Evolutionary conservation across 1,140 invertebrate species (phyloP), one percentile per base, ranked within the genome.

Genomic region (Diabrotica undecimpunctata): DNA sequence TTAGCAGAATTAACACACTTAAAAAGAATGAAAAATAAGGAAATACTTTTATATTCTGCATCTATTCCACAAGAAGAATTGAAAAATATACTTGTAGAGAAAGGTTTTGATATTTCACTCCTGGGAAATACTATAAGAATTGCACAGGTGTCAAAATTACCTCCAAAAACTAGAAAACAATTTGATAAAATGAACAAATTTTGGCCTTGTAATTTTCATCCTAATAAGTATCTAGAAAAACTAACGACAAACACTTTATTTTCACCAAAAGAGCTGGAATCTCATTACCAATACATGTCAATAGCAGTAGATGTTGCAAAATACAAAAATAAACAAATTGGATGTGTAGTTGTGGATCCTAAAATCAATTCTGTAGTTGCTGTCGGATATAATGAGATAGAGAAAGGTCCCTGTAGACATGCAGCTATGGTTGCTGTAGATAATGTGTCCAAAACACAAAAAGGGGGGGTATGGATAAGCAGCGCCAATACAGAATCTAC

Each of bases 171-270:
- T 1, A 84, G 86, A 59, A 76, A 75, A 53, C 94, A 96, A 73
- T 90, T 87, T 75, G 78, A 85, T 7, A 79, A 82, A 69, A 83
- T 84, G 4, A 81, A 82, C 2, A 79, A 81, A 64, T 77, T 86
- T 39, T 97, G 94, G 95, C 90, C 93, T 0, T 86, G 90, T 35
- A 93, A 92, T 76, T 96, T 96, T 81, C 89, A 93, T 83, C 89
- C 85, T 54, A 88, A 93, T 75, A 83, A 84, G 67, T 86, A 85
- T 70, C 75, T 88, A 5, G 91, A 94, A 75, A 85, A 82, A 56
- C 69, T 91, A 51, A 72, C 85, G 0, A 80, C 82, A 54, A 86
- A 86, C 5, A 81, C 82, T 0, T 81, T 89, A 62, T 95, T 96
- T 75, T 79, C 76, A 11, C 57, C 72, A 0, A 70, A 78, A 3